These are phyloP conservation scores for Cheilinus undulatus DNA, from an alignment of 2,113 vertebrate species.

Conservation along the genomic window DNA sequence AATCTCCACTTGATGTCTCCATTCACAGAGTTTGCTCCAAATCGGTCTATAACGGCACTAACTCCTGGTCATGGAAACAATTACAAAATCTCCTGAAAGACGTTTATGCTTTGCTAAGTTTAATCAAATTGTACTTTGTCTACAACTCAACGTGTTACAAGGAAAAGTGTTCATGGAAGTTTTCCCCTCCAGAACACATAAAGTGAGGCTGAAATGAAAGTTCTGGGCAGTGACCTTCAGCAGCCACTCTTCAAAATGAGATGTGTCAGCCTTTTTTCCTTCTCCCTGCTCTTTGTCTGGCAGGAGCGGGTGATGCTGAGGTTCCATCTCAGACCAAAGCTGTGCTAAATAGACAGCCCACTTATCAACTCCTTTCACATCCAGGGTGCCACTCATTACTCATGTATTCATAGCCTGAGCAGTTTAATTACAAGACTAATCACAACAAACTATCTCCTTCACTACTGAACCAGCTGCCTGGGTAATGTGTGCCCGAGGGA, in stretches of 20 bases:
- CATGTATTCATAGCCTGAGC: constrained; percentile 79
- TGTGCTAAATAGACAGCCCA: constrained; percentile 63
- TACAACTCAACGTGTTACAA: too few relatives aligned
- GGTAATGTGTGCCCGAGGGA: constrained; percentile 57
- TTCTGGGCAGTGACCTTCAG: constrained; percentile 37
- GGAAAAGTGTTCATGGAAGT: background rate
- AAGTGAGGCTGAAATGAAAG: background rate
- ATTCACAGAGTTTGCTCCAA: too few relatives aligned
- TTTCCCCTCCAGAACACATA: background rate
- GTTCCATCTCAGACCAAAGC: constrained; percentile 41
- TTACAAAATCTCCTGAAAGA: too few relatives aligned
- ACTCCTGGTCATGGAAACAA: too few relatives aligned
- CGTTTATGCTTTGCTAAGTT: too few relatives aligned
- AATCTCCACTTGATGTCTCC: too few relatives aligned
- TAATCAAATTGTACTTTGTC: too few relatives aligned
- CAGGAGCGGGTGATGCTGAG: constrained; percentile 20
- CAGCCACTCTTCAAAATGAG: constrained; percentile 19
- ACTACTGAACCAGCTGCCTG: constrained; percentile 58
- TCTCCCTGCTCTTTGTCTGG: constrained; percentile 23
- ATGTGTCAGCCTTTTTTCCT: constrained; percentile 42
- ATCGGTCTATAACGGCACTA: too few relatives aligned
- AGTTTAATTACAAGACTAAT: constrained; percentile 81
- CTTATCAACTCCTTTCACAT: constrained; percentile 76
- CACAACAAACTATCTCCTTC: constrained; percentile 79
- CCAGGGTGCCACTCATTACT: constrained; percentile 76